These are phyloP conservation scores for Drosophila prosaltans DNA, from an alignment of 1,140 invertebrate species.

Conservation along the genomic window DNA sequence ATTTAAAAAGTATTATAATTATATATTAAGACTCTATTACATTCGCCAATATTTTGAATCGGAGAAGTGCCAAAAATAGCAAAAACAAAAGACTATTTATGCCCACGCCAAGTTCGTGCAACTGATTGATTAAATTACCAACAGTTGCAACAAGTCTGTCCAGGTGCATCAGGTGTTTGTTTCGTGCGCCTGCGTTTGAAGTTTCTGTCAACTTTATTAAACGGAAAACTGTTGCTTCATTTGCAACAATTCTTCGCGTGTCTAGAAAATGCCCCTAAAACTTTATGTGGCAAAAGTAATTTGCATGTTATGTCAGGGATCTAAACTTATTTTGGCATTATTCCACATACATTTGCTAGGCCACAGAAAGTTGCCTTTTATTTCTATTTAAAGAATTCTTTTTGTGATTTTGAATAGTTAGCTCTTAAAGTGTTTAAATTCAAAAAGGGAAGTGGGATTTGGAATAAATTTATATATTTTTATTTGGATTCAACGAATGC, in stretches of 20 bases:
- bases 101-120: too few species aligned
- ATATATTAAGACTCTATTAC: too few species aligned
- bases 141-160: background rate
- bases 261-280: slow-evolving; percentile 2
- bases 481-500: too few species aligned
- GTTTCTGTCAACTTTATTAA: slow-evolving; percentile 23
- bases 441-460: too few species aligned
- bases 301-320: slow-evolving; percentile 14
- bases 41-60: too few species aligned
- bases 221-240: slow-evolving; percentile 52
- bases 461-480: too few species aligned
- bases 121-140: too few species aligned
- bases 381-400: background rate
- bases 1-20: too few species aligned
- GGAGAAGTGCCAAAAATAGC: too few species aligned
- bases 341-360: background rate
- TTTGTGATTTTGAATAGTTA: background rate
- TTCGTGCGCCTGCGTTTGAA: slow-evolving; percentile 35
- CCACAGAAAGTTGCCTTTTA: background rate
- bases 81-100: too few species aligned
- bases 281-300: slow-evolving; percentile 32
- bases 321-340: background rate
- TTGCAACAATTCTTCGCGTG: slow-evolving; percentile 70
- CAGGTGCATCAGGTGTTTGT: slow-evolving; percentile 22
- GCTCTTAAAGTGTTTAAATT: too few species aligned